These are phyloP conservation scores for Corythornis vintsioides DNA, from an alignment of 2,113 vertebrate species.

Conservation along the genomic window DNA sequence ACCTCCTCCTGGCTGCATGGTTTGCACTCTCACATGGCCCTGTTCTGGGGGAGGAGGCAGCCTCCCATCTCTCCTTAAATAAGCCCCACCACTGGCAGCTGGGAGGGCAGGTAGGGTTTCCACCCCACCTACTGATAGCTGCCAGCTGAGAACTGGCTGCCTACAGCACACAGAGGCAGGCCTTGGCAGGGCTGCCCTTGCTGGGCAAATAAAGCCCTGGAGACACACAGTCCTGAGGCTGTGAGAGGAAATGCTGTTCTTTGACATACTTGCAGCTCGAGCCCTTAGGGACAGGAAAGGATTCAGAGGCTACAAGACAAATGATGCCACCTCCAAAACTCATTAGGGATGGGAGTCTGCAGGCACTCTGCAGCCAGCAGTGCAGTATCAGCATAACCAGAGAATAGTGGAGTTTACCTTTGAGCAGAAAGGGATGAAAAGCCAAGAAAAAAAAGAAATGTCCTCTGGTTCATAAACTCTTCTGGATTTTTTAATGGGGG, in stretches of 20 bases:
- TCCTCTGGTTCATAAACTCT: background rate
- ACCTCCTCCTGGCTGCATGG: background rate
- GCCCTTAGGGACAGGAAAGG: background rate
- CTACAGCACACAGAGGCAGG: background rate
- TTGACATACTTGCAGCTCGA: background rate
- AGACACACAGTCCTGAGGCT: background rate
- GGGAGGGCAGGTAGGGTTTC: background rate
- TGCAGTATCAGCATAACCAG: rapidly evolving
- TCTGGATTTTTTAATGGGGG: background rate
- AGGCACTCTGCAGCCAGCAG: background rate
- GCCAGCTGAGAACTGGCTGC: rapidly evolving
- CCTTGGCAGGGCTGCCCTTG: background rate
- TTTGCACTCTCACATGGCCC: background rate
- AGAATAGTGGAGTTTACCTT: background rate
- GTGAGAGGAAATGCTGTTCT: background rate
- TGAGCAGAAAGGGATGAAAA: background rate
- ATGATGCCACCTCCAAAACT: background rate
- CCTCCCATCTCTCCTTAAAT: background rate
- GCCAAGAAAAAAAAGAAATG: background rate
- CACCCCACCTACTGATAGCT: background rate
- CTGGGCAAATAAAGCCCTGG: background rate
- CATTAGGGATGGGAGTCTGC: background rate
- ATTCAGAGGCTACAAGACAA: background rate
- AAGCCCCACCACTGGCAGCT: background rate
- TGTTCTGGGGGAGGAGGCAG: background rate